These are phyloP conservation scores for Perizoma affinitatum DNA, from an alignment of 2,888 invertebrate species.

Conservation along the genomic window DNA sequence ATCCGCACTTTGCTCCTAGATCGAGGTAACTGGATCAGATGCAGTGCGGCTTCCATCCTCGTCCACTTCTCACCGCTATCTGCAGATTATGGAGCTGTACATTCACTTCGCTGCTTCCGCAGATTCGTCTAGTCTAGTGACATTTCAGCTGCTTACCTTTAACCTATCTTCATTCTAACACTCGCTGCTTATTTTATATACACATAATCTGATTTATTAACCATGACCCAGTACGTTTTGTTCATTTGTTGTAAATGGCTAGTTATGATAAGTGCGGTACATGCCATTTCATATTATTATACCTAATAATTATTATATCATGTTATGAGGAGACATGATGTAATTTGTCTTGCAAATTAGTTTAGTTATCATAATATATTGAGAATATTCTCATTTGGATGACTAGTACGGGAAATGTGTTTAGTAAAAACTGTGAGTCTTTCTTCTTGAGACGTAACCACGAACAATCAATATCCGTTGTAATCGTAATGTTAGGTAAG, in stretches of 20 bases:
- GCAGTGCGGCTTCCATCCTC: conserved; percentile 44
- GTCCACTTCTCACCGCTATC: conserved; percentile 48
- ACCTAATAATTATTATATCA: conserved; percentile 7
- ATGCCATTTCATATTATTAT: conserved; percentile 18
- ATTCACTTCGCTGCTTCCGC: conserved; percentile 45
- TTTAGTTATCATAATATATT: conserved; percentile 1
- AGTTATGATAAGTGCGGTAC: conserved; percentile 24
- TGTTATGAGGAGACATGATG: not conserved
- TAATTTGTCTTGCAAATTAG: not conserved
- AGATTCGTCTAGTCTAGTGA: conserved; percentile 35
- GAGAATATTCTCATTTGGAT: conserved; percentile 29
- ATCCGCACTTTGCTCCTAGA: conserved; percentile 87
- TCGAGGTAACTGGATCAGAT: conserved; percentile 82
- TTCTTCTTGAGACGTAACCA: conserved; percentile 61
- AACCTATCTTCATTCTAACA: conserved; percentile 37
- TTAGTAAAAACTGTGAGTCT: conserved; percentile 63
- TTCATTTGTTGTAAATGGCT: conserved; percentile 17
- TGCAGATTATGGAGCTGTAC: conserved; percentile 40
- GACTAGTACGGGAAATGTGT: conserved; percentile 42
- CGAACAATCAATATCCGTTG: conserved; percentile 78
- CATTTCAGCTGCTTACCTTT: conserved; percentile 45
- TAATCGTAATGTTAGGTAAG: conserved; percentile 71
- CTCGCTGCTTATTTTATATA: conserved; percentile 29
- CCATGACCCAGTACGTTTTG: conserved; percentile 41
- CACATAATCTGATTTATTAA: conserved; percentile 39